phyloP scores from a whole-genome alignment of 2,888 invertebrate species.

The Fissipunctia ypsillon region DNA sequence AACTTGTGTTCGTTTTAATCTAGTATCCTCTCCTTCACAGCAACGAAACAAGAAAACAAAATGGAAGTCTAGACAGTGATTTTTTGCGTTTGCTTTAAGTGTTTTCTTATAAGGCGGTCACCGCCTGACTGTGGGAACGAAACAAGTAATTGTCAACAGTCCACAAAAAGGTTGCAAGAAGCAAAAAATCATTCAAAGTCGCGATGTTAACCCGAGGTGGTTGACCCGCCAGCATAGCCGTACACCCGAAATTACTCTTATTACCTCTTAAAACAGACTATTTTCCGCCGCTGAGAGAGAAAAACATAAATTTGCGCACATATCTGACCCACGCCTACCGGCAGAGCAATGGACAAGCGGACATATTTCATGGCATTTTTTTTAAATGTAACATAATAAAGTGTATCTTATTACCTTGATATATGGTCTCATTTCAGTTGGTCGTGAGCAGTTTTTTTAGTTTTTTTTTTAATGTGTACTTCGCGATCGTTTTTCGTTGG shows the following conservation, averaged over 20 bases:
- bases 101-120: constrained; percentile 71
- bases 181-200: constrained; percentile 77
- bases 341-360: constrained; percentile 82
- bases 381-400: constrained; percentile 67
- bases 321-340: constrained; percentile 89
- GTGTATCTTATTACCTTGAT: constrained; percentile 73
- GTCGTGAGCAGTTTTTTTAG: constrained; percentile 62
- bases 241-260: constrained; percentile 72
- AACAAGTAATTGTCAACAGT: constrained; percentile 80
- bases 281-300: constrained; percentile 74
- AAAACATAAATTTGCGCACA: constrained; percentile 78
- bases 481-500: constrained; percentile 84
- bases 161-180: constrained; percentile 70
- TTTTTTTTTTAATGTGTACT: constrained; percentile 76
- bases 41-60: constrained; percentile 55
- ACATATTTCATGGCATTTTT: constrained; percentile 87
- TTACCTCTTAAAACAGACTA: constrained; percentile 73
- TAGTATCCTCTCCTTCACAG: background rate
- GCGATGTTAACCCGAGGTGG: constrained; percentile 80
- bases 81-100: constrained; percentile 59
- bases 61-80: constrained; percentile 58
- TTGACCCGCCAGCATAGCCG: constrained; percentile 73
- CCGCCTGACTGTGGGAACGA: constrained; percentile 75
- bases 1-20: constrained; percentile 7
- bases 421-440: constrained; percentile 75